Percentiles rank a stretch among this genome's conserved stretches.
These are phyloP conservation scores for Caenorhabditis sp. DNA, from an alignment of 2,888 invertebrate genomes.

Conservation along the genomic window DNA sequence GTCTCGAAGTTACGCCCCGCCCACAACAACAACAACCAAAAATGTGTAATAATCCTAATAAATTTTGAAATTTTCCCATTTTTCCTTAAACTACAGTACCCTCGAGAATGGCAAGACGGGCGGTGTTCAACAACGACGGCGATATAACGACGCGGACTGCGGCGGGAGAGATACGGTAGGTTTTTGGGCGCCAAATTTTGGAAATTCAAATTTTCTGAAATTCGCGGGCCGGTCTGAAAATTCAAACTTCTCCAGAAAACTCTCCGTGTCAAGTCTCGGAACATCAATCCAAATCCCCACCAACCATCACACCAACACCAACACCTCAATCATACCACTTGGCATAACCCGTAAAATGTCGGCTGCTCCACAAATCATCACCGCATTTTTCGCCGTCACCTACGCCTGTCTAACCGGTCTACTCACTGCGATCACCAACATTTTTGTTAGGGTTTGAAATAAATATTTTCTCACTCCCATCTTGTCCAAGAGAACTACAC, in stretches of 20 bases:
- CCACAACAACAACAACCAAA: neutral
- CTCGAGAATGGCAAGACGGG: neutral
- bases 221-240: neutral
- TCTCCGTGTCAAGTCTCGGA: neutral
- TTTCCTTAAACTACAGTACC: neutral
- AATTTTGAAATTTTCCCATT: neutral
- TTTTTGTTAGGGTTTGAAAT: slow-evolving; percentile 6
- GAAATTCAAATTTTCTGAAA: neutral
- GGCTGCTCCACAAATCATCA: slow-evolving; percentile 28
- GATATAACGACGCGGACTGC: slow-evolving; percentile 8
- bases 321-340: too few species aligned
- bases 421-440: slow-evolving; percentile 20
- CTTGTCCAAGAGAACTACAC: too few species aligned
- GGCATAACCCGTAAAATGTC: slow-evolving; percentile 15
- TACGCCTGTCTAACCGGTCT: slow-evolving; percentile 20
- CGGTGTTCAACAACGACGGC: slow-evolving; percentile 2
- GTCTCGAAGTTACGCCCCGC: slow-evolving; percentile 33
- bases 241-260: neutral
- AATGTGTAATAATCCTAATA: neutral
- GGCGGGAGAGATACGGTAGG: neutral
- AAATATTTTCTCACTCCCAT: too few species aligned
- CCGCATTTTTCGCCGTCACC: slow-evolving; percentile 16
- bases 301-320: too few species aligned
- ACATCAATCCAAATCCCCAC: too few species aligned
- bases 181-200: too few species aligned